These are phyloP conservation scores for Cebus imitator DNA, from an alignment of 2,113 vertebrate genomes.

Conservation along the genomic window DNA sequence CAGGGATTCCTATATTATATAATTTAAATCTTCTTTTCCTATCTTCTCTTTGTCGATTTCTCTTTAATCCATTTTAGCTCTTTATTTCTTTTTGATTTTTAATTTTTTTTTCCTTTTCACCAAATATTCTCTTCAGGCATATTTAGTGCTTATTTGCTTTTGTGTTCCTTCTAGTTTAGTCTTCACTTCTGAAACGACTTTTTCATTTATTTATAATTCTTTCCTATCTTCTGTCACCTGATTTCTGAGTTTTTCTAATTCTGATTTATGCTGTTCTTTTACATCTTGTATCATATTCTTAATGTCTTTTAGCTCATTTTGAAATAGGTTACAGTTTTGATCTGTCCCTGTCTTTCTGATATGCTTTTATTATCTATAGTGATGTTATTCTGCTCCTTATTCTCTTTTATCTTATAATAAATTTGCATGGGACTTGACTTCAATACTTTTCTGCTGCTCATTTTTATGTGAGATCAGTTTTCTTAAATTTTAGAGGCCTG, in stretches of 20 bases:
- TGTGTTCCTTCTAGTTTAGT: background rate
- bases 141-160: background rate
- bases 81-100: constrained; percentile 2
- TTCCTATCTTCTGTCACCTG: constrained; percentile 24
- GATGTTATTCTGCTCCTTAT: constrained; percentile 30
- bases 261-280: constrained; percentile 47
- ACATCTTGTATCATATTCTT: constrained; percentile 51
- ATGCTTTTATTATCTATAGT: constrained; percentile 35
- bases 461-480: constrained; percentile 44
- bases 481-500: background rate
- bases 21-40: background rate
- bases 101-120: background rate
- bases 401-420: constrained; percentile 58
- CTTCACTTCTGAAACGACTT: constrained; percentile 26
- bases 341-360: constrained; percentile 39
- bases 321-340: constrained; percentile 59
- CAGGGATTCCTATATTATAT: background rate
- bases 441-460: background rate
- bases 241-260: constrained; percentile 53
- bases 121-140: background rate
- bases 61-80: background rate
- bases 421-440: constrained; percentile 44
- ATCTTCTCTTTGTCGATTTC: background rate
- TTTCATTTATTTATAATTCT: constrained; percentile 61
- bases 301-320: constrained; percentile 52